Evolutionary conservation across 1,140 invertebrate species (phyloP), one percentile per base, ranked within the genome.

Genomic region (Carposina sasakii): DNA sequence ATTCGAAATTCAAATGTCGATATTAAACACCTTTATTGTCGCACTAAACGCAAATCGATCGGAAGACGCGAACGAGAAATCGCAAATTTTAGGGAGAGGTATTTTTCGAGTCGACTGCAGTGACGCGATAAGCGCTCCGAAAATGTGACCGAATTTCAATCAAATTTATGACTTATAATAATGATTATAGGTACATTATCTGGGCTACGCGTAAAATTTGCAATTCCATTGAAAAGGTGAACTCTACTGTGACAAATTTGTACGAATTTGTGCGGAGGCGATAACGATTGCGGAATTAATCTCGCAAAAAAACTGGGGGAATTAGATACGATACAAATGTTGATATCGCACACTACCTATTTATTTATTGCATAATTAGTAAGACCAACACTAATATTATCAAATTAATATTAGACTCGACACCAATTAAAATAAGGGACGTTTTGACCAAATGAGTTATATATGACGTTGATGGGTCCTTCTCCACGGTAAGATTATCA

Each of bases 101-200:
- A 83, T 81, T 83, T 83, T 81, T 81, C 79, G 78, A 74, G 66
- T 62, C 76, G 70, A 81, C 79, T 84, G 79, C 77, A 76, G 59
- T 65, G 43, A 54, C 44, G 67, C 63, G 81, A 84, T 84, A 84
- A 84, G 76, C 55, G 59, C 60, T 53, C 47, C 65, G 66, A 72
- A 78, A 81, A 79, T 81, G 72, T 79, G 73, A 81, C 76, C 75
- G 67, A 81, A 81, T 81, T 81, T 81, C 77, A 81, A 81, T 84
- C 71, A 76, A 81, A 84, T 81, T 84, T 84, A 84, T 78, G 75
- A 84, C 63, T 84, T 84, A 81, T 78, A 71, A 81, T 81, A 81
- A 81, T 84, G 81, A 81, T 84, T 77, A 78, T 78, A 81, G 75
- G 75, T 67, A 64, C 67, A 74, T 81, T 81, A 84, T 78, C 76